Percentiles rank a stretch among this genome's conserved stretches.
phyloP scores from a whole-genome alignment of 1,140 invertebrate genomes.

The Atta colombica region DNA sequence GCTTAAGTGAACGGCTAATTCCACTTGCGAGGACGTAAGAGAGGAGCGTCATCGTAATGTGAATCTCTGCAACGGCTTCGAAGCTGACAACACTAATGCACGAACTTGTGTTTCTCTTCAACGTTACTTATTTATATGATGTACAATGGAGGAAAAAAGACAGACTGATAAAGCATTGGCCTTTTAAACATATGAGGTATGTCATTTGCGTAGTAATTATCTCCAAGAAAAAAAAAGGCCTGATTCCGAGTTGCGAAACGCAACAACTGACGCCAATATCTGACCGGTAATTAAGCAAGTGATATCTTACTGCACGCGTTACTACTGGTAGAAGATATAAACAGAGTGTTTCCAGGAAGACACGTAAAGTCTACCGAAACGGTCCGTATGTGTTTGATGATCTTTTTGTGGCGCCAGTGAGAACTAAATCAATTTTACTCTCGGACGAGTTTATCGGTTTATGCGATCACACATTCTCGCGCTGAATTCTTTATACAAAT shows the following conservation, averaged over 20 bases:
- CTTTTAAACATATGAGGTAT: conserved; percentile 21
- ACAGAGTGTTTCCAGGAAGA: neutral
- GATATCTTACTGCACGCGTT: conserved; percentile 13
- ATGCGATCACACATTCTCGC: neutral
- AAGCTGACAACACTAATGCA: neutral
- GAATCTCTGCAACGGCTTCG: neutral
- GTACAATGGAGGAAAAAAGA: neutral
- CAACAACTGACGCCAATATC: conserved; percentile 30
- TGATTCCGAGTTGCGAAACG: neutral
- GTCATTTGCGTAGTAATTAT: conserved; percentile 33
- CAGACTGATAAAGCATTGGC: neutral
- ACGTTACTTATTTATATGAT: neutral
- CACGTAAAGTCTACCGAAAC: neutral
- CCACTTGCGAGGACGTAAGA: neutral
- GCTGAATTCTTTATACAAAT: neutral
- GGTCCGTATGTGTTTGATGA: neutral
- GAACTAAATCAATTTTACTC: conserved; percentile 15
- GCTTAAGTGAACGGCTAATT: conserved; percentile 28
- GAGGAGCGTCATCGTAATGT: conserved; percentile 5
- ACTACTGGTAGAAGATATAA: neutral
- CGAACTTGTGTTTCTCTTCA: neutral
- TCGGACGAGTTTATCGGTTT: neutral
- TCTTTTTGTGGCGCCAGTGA: neutral
- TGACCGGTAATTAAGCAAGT: neutral
- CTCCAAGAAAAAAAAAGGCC: neutral